Evolutionary conservation across 2,797 vertebrate genomes (phyloP).

Genomic region (Acanthis flammea): DNA sequence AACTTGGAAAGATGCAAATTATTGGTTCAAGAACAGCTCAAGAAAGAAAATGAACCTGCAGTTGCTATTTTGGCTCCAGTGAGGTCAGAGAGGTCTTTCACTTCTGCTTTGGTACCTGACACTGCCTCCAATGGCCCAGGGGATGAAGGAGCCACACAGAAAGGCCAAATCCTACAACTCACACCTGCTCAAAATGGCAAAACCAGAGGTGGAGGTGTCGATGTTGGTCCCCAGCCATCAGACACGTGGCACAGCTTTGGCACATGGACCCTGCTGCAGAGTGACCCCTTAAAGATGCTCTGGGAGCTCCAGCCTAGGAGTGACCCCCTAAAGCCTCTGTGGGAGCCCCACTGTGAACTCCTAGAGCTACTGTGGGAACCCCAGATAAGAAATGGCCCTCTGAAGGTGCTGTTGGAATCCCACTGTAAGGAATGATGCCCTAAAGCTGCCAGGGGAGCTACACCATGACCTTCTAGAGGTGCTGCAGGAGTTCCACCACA

Average conservation of each 20-base stretch:
- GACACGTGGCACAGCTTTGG: background rate
- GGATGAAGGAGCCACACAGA: background rate
- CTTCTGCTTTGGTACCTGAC: background rate
- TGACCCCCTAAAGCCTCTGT: background rate
- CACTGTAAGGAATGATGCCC: background rate
- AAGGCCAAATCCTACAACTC: background rate
- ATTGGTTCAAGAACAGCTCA: background rate
- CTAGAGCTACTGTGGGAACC: background rate
- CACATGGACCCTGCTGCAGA: accelerated
- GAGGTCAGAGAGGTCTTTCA: background rate
- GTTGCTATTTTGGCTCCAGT: background rate
- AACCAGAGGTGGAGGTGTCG: accelerated
- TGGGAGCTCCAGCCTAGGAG: background rate
- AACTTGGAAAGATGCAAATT: background rate
- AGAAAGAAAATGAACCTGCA: background rate
- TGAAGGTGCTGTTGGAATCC: background rate
- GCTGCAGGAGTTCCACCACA: background rate
- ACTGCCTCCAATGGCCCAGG: accelerated
- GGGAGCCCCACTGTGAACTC: background rate
- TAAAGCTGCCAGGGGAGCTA: background rate
- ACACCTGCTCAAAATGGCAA: background rate
- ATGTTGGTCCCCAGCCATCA: background rate
- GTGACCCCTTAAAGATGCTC: background rate
- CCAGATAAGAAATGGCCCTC: accelerated
- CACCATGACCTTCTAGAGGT: background rate